A percentile compares a stretch with the other conserved stretches of the same genome.
These are phyloP conservation scores for Blastobasis lacticolella DNA, from an alignment of 2,888 invertebrate genomes.

Conservation along the genomic window DNA sequence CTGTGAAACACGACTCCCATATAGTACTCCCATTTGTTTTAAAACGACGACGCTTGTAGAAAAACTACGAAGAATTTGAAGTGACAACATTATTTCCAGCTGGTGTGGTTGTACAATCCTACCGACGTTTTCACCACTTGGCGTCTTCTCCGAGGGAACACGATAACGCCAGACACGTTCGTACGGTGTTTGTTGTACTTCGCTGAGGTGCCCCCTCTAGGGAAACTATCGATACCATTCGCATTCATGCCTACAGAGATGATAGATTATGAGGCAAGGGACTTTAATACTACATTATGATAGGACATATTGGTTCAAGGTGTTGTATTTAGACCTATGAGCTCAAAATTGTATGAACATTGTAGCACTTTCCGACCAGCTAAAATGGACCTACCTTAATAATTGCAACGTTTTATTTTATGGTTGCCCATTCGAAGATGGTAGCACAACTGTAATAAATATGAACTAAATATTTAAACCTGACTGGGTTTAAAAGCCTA, in stretches of 20 bases:
- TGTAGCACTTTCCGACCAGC: too few species aligned
- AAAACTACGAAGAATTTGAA: not conserved
- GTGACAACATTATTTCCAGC: slow-evolving; percentile 29
- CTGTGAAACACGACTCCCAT: not conserved
- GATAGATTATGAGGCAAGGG: slow-evolving; percentile 55
- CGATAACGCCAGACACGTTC: slow-evolving; percentile 31
- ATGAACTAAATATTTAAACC: too few species aligned
- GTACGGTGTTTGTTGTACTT: slow-evolving; percentile 59
- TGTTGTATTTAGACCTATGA: too few species aligned
- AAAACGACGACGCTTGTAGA: not conserved
- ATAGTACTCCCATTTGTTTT: not conserved
- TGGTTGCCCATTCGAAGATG: too few species aligned
- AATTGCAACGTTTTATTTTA: too few species aligned
- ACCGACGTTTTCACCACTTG: slow-evolving; percentile 61
- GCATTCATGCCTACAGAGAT: slow-evolving; percentile 65
- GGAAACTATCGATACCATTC: slow-evolving; percentile 60
- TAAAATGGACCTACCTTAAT: too few species aligned
- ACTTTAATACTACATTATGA: too few species aligned
- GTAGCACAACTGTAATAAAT: too few species aligned
- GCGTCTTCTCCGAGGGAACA: slow-evolving; percentile 54
- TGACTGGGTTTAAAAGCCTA: too few species aligned
- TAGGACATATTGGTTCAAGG: too few species aligned
- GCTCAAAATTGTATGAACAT: too few species aligned
- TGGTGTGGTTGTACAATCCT: slow-evolving; percentile 63
- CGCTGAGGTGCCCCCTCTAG: slow-evolving; percentile 59